Evolutionary conservation across 2,888 invertebrate species (phyloP), one percentile per base, ranked within the genome.

Genomic region (Saturnia pavonia): DNA sequence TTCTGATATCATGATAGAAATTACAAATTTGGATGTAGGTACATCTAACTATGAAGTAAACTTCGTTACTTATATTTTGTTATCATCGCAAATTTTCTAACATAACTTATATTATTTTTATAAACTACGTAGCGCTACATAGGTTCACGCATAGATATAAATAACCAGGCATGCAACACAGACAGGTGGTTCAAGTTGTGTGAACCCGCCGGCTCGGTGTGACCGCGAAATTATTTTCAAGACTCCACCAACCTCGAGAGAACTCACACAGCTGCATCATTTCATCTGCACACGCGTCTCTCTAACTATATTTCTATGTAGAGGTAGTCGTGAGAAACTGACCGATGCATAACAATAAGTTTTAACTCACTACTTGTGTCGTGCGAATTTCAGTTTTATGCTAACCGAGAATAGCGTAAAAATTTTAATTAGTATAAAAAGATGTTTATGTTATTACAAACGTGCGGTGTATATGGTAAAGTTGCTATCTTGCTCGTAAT

Each of bases 171-270:
- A 88, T 85, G 90, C 90, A 92, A 91, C 84, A 90, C 86, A 88
- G 90, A 92, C 93, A 93, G 94, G 92, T 92, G 93, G 89, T 89
- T 83, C 91, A 86, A 88, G 92, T 90, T 91, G 88, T 89, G 85
- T 93, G 94, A 94, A 94, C 94, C 88, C 87, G 87, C 88, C 89
- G 85, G 86, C 89, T 86, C 89, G 83, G 86, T 93, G 90, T 93
- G 94, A 93, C 94, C 94, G 94, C 94, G 94, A 94, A 94, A 94
- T 94, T 90, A 94, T 94, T 93, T 94, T 94, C 93, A 94, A 93
- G 92, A 93, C 92, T 93, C 92, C 92, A 91, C 90, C 88, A 91
- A 90, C 92, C 89, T 91, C 89, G 78, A 85, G 81, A 82, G 80
- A 82, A 88, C 88, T 81, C 87, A 82, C 85, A 85, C 87, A 86